Evolutionary conservation across 1,140 invertebrate species (phyloP).

Genomic region (Drosophila rhopaloa): DNA sequence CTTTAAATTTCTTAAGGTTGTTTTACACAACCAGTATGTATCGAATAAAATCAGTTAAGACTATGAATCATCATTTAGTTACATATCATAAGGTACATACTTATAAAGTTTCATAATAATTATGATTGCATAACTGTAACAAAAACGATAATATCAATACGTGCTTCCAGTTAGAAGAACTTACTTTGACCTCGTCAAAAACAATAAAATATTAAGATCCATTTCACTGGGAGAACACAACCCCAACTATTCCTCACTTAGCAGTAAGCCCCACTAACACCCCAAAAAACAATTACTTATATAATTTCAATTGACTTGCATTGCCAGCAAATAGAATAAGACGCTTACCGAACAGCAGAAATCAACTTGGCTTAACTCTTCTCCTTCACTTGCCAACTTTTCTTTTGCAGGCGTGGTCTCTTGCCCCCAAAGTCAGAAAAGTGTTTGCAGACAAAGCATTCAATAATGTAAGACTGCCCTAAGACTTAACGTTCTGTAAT

Average conservation of each 20-base stretch:
- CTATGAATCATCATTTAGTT: too few species aligned
- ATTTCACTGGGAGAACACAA: background rate
- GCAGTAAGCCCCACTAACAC: background rate
- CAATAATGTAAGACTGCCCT: slow-evolving; percentile 55
- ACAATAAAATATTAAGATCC: background rate
- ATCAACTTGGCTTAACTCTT: slow-evolving; percentile 25
- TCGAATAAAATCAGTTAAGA: too few species aligned
- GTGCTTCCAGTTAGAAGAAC: too few species aligned
- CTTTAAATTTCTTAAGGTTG: too few species aligned
- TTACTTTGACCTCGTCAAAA: too few species aligned
- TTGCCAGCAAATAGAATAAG: slow-evolving; percentile 18
- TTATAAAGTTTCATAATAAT: too few species aligned
- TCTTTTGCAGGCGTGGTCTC: slow-evolving; percentile 35
- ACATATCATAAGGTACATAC: too few species aligned
- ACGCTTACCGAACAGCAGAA: slow-evolving; percentile 21
- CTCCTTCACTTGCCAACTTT: slow-evolving; percentile 18
- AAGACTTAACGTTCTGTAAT: slow-evolving; percentile 47
- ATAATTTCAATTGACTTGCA: slow-evolving; percentile 23
- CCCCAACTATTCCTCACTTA: background rate
- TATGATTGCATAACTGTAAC: too few species aligned
- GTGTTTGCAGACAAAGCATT: slow-evolving; percentile 31
- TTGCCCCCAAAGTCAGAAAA: background rate
- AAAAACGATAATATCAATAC: too few species aligned
- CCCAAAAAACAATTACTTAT: slow-evolving; percentile 15
- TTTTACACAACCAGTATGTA: too few species aligned